These are phyloP conservation scores for Nothocercus nigrocapillus DNA, from an alignment of 2,113 vertebrate species.

Conservation along the genomic window DNA sequence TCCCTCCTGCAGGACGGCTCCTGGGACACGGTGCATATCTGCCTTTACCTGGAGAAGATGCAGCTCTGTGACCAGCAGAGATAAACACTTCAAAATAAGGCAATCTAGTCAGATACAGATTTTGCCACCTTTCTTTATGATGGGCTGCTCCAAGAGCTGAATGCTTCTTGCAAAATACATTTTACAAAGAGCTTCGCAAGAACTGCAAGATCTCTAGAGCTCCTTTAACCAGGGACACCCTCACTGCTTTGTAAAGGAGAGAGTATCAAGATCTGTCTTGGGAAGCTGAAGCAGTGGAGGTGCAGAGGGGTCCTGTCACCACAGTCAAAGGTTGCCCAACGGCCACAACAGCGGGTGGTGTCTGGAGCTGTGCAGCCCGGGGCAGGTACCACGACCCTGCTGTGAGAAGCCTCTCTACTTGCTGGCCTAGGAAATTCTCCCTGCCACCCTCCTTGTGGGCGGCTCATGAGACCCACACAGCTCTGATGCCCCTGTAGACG, in stretches of 20 bases:
- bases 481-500: not conserved
- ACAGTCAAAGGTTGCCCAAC: not conserved
- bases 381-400: not conserved
- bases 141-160: not conserved
- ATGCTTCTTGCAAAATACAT: not conserved
- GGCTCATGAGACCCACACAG: not conserved
- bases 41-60: fast-evolving
- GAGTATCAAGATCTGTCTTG: fast-evolving
- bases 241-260: not conserved
- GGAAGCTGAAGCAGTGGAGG: not conserved
- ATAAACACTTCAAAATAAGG: not conserved
- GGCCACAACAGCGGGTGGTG: not conserved
- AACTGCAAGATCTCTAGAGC: not conserved
- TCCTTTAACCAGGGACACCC: not conserved
- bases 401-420: not conserved
- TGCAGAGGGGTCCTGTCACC: not conserved
- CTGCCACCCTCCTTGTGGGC: not conserved
- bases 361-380: too few relatives aligned
- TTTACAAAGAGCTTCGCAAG: not conserved
- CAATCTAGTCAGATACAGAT: not conserved
- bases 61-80: not conserved
- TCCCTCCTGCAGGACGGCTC: fast-evolving
- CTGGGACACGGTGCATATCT: not conserved
- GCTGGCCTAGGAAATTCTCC: not conserved
- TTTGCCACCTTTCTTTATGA: not conserved